Conservation (phyloP, 2,797 vertebrate species). For the Microchirus variegatus region DNA sequence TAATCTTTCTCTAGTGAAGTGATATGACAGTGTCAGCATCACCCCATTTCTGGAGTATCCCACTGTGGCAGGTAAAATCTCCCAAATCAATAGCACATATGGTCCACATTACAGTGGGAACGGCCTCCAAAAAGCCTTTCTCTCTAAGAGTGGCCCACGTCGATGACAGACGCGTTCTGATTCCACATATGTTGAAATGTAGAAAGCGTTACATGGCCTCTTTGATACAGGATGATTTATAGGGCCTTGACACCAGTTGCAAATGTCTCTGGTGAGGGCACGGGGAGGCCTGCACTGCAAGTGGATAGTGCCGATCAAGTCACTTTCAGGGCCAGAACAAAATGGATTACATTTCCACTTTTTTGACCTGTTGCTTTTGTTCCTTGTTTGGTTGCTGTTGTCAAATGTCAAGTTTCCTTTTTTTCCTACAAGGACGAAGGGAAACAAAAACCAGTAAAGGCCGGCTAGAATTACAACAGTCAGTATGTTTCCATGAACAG, state of each 20-base stretch:
- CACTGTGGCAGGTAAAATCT: constrained; percentile 77
- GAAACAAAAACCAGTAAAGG: background rate
- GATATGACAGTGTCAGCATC: constrained; percentile 62
- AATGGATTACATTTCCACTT: constrained; percentile 59
- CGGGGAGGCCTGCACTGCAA: constrained; percentile 69
- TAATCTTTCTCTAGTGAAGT: constrained; percentile 61
- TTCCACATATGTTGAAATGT: constrained; percentile 87
- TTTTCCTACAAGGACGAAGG: background rate
- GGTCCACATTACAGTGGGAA: constrained; percentile 81
- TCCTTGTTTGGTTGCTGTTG: constrained; percentile 26
- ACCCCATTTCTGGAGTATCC: constrained; percentile 70
- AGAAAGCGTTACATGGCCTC: constrained; percentile 85
- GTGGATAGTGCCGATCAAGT: constrained; percentile 79
- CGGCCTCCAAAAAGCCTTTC: constrained; percentile 67
- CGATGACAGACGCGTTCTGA: constrained; percentile 84
- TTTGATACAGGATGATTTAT: constrained; percentile 88
- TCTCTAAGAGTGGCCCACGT: constrained; percentile 73
- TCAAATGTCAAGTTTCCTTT: constrained; percentile 13
- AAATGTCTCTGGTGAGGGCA: constrained; percentile 79
- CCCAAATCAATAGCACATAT: constrained; percentile 81
- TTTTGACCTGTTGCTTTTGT: constrained; percentile 27
- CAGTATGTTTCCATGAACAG: too few relatives aligned
- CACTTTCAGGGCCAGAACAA: constrained; percentile 66
- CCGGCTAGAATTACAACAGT: constrained; percentile 4
- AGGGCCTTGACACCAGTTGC: constrained; percentile 81